A percentile compares a stretch with the other conserved stretches of the same genome.
Conservation (phyloP, 37 sponge, comb jelly and placozoan genomes). For the Diacarnus erythraeanus region DNA sequence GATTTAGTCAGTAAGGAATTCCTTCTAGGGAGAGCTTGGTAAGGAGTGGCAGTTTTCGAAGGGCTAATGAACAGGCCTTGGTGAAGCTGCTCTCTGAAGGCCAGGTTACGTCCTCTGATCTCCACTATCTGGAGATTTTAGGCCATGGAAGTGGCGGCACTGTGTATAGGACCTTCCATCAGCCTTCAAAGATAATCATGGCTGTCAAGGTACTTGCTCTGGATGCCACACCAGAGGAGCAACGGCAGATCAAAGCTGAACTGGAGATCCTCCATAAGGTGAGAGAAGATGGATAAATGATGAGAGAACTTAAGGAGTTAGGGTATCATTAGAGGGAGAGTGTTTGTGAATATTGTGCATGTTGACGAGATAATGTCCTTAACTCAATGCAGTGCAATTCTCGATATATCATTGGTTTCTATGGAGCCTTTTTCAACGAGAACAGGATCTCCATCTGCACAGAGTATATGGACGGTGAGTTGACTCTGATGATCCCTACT, state of each 20-base stretch:
- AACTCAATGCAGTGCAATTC: constrained; percentile 74
- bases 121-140: constrained; percentile 84
- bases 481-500: background rate
- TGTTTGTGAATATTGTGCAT: background rate
- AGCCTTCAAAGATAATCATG: constrained; percentile 75
- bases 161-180: constrained; percentile 82
- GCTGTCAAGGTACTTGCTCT: constrained; percentile 82
- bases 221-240: constrained; percentile 84
- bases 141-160: constrained; percentile 89
- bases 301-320: background rate
- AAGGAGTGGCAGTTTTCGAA: constrained; percentile 40
- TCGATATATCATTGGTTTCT: constrained; percentile 85
- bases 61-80: constrained; percentile 55
- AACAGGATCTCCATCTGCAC: constrained; percentile 87
- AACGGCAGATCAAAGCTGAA: constrained; percentile 83
- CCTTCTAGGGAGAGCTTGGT: constrained; percentile 33
- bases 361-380: background rate
- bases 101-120: constrained; percentile 63
- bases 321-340: too few species aligned
- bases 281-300: background rate
- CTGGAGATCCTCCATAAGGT: constrained; percentile 86
- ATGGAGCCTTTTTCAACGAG: constrained; percentile 89
- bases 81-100: constrained; percentile 61
- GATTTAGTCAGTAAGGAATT: too few species aligned
- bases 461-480: constrained; percentile 92